phyloP scores from a whole-genome alignment of 2,113 vertebrate genomes.

The Merops nubicus region DNA sequence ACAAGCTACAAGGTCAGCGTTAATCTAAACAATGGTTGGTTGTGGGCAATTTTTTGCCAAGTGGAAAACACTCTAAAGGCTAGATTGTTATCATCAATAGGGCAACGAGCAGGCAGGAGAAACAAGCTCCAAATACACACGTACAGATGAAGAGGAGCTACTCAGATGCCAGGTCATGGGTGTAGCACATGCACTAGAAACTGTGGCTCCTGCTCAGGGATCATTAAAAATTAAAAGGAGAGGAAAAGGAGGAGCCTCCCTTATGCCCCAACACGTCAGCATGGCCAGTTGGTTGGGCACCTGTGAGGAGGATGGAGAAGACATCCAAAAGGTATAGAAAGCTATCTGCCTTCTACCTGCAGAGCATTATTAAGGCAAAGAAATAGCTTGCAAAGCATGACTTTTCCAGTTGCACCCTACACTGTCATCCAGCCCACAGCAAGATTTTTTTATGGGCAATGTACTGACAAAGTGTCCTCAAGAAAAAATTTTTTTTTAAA shows the following conservation, averaged over 20 bases:
- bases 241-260: background rate
- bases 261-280: background rate
- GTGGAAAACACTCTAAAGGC: slow-evolving; percentile 42
- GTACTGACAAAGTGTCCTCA: background rate
- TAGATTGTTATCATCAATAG: slow-evolving; percentile 54
- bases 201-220: background rate
- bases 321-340: background rate
- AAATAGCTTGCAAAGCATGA: background rate
- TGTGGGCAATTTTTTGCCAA: slow-evolving; percentile 28
- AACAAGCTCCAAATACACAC: background rate
- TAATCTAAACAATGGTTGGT: slow-evolving; percentile 59
- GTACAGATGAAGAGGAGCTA: background rate
- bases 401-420: background rate
- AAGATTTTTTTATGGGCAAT: background rate
- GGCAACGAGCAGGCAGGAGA: background rate
- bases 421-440: background rate
- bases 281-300: background rate
- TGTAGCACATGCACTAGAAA: slow-evolving; percentile 5
- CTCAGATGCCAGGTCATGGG: slow-evolving; percentile 32
- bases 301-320: background rate
- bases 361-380: background rate
- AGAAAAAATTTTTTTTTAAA: background rate
- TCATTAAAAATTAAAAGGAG: too few species aligned
- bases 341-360: background rate
- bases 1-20: slow-evolving; percentile 65